Evolutionary conservation across 2,113 vertebrate genomes (phyloP).

Genomic region (Chloropsis cyanopogon): DNA sequence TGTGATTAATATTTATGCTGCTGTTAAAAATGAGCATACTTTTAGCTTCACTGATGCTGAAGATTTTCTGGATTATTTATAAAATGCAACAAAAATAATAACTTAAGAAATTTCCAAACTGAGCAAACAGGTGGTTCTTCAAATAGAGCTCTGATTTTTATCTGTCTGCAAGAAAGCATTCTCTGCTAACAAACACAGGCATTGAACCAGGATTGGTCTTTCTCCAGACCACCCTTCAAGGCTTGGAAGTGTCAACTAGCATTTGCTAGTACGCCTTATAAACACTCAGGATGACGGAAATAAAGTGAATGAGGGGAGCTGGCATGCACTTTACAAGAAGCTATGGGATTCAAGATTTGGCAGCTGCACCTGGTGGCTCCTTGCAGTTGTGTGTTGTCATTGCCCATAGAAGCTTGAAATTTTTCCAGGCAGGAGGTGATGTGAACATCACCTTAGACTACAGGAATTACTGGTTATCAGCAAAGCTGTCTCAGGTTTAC

Average conservation of each 20-base stretch:
- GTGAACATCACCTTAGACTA: constrained; percentile 52
- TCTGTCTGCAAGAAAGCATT: constrained; percentile 31
- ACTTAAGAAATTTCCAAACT: neutral
- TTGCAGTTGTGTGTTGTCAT: constrained; percentile 28
- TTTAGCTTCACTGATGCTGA: constrained; percentile 45
- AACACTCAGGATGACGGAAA: constrained; percentile 37
- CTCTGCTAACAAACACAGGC: neutral
- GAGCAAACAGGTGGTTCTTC: constrained; percentile 48
- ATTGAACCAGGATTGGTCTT: neutral
- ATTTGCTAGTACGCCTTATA: neutral
- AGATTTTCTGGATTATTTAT: constrained; percentile 56
- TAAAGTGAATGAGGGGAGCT: constrained; percentile 44
- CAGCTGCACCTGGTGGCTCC: neutral
- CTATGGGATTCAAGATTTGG: constrained; percentile 37
- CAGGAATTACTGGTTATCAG: constrained; percentile 59
- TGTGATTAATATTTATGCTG: constrained; percentile 66
- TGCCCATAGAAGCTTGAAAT: constrained; percentile 30
- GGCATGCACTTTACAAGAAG: constrained; percentile 42
- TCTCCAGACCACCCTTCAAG: constrained; percentile 5
- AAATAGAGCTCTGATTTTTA: constrained; percentile 48
- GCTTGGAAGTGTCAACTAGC: neutral
- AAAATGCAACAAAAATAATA: neutral
- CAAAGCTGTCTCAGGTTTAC: constrained; percentile 63
- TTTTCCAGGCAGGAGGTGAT: constrained; percentile 62
- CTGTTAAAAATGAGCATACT: constrained; percentile 39